Evolutionary conservation across 2,113 vertebrate species (phyloP).

Genomic region (Chaetodon trifascialis): DNA sequence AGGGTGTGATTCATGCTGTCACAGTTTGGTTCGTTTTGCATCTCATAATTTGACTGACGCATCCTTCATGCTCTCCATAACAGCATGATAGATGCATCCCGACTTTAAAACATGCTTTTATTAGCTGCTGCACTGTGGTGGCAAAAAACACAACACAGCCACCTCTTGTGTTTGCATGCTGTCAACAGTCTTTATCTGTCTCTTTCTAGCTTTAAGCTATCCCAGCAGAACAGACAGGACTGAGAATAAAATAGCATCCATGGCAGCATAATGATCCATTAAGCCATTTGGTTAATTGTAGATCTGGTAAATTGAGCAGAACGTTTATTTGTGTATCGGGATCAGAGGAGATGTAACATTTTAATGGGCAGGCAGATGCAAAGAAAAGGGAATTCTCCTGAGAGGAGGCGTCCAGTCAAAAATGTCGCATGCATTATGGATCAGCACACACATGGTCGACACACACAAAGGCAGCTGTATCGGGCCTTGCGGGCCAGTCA

Average conservation of each 20-base stretch:
- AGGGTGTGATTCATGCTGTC: conserved; percentile 39
- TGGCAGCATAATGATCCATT: conserved; percentile 20
- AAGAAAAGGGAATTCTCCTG: conserved; percentile 35
- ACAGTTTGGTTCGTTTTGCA: conserved; percentile 46
- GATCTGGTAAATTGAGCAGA: conserved; percentile 29
- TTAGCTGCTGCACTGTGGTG: background rate
- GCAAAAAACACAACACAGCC: conserved; percentile 22
- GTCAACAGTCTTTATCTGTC: conserved; percentile 1
- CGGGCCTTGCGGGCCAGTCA: conserved; percentile 12
- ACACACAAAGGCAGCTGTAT: conserved; percentile 21
- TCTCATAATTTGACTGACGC: conserved; percentile 50
- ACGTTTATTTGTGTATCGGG: conserved; percentile 15
- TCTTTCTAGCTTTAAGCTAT: background rate
- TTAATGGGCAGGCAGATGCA: conserved; percentile 21
- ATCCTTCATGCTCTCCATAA: conserved; percentile 32
- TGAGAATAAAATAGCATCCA: background rate
- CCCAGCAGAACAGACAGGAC: background rate
- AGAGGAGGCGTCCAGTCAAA: conserved; percentile 33
- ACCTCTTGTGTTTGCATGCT: background rate
- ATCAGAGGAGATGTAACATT: conserved; percentile 35
- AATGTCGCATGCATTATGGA: conserved; percentile 58
- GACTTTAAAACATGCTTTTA: conserved; percentile 15
- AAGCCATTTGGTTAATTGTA: conserved; percentile 11
- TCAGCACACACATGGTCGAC: conserved; percentile 15
- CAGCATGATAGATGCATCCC: conserved; percentile 17